Conservation (phyloP, 2,888 invertebrate genomes). For the Spatulosminthurus flaviceps region DNA sequence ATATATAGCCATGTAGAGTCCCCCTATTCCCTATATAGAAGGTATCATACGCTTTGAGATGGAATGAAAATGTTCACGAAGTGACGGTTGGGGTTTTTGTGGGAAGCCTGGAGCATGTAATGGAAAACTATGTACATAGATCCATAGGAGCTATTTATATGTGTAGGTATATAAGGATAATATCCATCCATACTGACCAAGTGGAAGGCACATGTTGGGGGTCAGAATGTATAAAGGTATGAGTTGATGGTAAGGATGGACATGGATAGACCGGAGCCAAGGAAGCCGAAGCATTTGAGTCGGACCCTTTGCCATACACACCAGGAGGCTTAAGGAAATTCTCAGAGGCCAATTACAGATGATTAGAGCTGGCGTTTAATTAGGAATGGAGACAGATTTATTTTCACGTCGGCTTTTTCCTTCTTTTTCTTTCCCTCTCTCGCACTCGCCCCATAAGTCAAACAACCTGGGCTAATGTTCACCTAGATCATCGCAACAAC, state of each 20-base stretch:
- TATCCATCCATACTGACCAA: conserved; percentile 40
- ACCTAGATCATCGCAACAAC: conserved; percentile 31
- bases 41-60: too few relatives aligned
- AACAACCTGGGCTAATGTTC: conserved; percentile 41
- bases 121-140: background rate
- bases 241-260: conserved; percentile 48
- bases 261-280: conserved; percentile 62
- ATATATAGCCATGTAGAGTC: too few relatives aligned
- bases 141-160: background rate
- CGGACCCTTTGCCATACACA: conserved; percentile 60
- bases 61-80: conserved; percentile 13
- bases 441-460: conserved; percentile 19
- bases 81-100: conserved; percentile 12
- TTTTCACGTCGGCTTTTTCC: conserved; percentile 53
- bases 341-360: conserved; percentile 63
- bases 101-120: background rate
- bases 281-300: conserved; percentile 51
- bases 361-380: conserved; percentile 64
- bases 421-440: conserved; percentile 21
- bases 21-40: too few relatives aligned
- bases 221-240: conserved; percentile 34
- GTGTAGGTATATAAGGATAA: background rate
- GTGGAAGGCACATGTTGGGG: conserved; percentile 48
- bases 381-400: conserved; percentile 64
- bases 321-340: conserved; percentile 59